These are phyloP conservation scores for Baronia brevicornis DNA, from an alignment of 2,888 invertebrate species.

Conservation along the genomic window DNA sequence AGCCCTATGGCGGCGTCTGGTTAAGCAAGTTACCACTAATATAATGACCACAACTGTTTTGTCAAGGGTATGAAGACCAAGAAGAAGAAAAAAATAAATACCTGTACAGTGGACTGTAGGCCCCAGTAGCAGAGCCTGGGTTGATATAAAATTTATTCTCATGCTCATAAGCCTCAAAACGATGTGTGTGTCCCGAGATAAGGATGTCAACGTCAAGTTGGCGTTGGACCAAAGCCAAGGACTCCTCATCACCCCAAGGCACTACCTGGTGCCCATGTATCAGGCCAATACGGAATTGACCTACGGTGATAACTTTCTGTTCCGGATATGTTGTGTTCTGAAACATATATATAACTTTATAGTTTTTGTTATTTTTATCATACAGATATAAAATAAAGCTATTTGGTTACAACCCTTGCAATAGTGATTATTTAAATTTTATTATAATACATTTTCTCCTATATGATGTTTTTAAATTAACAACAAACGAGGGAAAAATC, in stretches of 20 bases:
- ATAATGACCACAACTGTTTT: too few species aligned
- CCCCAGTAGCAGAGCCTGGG: conserved; percentile 99
- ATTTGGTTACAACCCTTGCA: too few species aligned
- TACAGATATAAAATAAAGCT: too few species aligned
- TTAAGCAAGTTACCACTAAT: too few species aligned
- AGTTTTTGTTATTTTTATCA: too few species aligned
- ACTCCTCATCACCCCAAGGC: conserved; percentile 97
- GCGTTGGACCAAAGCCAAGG: conserved; percentile 93
- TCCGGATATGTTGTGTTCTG: conserved; percentile 95
- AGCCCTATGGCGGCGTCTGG: too few species aligned
- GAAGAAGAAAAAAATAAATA: conserved; percentile 41
- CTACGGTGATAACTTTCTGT: conserved; percentile 98
- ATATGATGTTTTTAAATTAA: too few species aligned
- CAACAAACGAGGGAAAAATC: too few species aligned
- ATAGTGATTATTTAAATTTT: too few species aligned
- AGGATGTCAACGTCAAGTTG: conserved; percentile 99
- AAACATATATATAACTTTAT: conserved; percentile 28
- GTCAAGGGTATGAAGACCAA: neutral
- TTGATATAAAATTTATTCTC: conserved; percentile 99
- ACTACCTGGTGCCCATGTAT: conserved; percentile 99
- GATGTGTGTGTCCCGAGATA: conserved; percentile 98
- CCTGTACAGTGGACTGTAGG: conserved; percentile 94
- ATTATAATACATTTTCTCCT: too few species aligned
- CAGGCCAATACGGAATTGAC: conserved; percentile 97
- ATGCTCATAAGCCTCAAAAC: conserved; percentile 98